Conservation (phyloP, 2,113 vertebrate species). For the Solea solea region DNA sequence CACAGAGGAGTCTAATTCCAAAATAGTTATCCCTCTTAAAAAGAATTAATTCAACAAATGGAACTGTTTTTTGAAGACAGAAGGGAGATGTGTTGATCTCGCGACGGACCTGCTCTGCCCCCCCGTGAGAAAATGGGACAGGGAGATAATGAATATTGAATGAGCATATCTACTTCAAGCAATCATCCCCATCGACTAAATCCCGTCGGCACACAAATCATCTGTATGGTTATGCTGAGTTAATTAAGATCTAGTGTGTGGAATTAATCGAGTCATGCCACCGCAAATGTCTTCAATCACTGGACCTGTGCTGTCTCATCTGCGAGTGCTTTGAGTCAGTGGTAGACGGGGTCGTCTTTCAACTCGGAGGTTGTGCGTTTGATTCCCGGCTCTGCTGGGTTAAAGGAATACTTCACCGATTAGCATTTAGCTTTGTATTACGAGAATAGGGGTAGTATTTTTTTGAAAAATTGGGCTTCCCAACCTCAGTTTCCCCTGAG, state of each 20-base stretch:
- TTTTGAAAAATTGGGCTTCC: too few relatives aligned
- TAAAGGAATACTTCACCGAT: too few relatives aligned
- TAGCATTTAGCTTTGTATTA: too few relatives aligned
- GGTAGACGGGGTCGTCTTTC: too few relatives aligned
- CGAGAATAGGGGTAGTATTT: too few relatives aligned
- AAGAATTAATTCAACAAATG: conserved; percentile 50
- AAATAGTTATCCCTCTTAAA: conserved; percentile 28
- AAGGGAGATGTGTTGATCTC: conserved; percentile 53
- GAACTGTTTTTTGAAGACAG: conserved; percentile 37
- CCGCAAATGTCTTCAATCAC: conserved; percentile 52
- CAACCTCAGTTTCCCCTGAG: too few relatives aligned
- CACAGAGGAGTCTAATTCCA: conserved; percentile 44
- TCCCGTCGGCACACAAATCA: conserved; percentile 65
- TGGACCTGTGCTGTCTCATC: conserved; percentile 30
- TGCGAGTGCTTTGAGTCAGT: not conserved
- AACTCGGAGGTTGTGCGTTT: too few relatives aligned
- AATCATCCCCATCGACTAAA: conserved; percentile 70
- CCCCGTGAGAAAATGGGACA: conserved; percentile 48
- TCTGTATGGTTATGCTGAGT: conserved; percentile 62
- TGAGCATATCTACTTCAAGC: conserved; percentile 66
- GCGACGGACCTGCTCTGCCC: conserved; percentile 48
- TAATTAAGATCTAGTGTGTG: conserved; percentile 71
- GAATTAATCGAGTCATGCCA: conserved; percentile 60
- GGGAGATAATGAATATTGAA: conserved; percentile 70
- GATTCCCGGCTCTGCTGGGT: too few relatives aligned